phyloP scores from a whole-genome alignment of 2,888 invertebrate genomes.

The Ceriagrion tenellum region DNA sequence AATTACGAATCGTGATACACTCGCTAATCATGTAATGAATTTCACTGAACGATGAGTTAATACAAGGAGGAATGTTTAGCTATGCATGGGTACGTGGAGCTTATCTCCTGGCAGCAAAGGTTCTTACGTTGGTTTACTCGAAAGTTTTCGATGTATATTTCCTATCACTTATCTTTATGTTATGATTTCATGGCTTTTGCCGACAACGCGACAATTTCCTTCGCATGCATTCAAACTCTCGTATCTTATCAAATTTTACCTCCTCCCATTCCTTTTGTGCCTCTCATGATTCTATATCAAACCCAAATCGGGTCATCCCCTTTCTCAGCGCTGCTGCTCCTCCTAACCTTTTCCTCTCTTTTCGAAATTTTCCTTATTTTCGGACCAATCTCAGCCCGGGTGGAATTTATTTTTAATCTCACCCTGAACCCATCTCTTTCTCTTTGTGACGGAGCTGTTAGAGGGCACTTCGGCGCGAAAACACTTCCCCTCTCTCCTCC shows the following conservation, averaged over 20 bases:
- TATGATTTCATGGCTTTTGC: too few relatives aligned
- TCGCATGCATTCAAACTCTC: background rate
- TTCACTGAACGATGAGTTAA: too few relatives aligned
- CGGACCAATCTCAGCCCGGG: background rate
- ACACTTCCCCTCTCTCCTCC: background rate
- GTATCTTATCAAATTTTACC: background rate
- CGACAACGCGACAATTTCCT: too few relatives aligned
- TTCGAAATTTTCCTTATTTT: background rate
- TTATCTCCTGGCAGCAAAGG: too few relatives aligned
- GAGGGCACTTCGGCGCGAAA: background rate
- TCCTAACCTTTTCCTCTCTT: background rate
- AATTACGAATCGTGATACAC: too few relatives aligned
- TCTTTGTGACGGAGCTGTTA: slow-evolving; percentile 2
- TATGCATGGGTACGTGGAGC: too few relatives aligned
- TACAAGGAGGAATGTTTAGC: too few relatives aligned
- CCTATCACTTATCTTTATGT: too few relatives aligned
- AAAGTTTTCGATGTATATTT: too few relatives aligned
- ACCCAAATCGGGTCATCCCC: background rate
- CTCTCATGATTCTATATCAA: background rate
- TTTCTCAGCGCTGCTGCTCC: background rate
- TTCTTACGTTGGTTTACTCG: too few relatives aligned
- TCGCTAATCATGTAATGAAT: too few relatives aligned
- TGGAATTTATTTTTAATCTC: background rate
- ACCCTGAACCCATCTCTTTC: background rate
- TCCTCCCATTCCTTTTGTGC: background rate